Evolutionary conservation across 2,888 invertebrate species (phyloP).

Genomic region (Nowickia ferox): DNA sequence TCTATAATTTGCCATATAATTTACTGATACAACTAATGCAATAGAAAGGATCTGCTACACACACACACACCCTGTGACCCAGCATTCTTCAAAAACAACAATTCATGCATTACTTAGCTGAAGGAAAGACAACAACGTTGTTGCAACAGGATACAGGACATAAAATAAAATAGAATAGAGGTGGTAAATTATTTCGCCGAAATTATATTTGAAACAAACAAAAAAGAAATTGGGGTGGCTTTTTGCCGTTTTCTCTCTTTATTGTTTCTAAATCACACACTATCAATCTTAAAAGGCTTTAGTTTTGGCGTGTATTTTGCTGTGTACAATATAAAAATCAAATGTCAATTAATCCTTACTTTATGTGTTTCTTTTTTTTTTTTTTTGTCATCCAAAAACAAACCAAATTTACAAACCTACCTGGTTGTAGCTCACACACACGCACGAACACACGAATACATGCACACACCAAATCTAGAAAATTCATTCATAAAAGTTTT

Average conservation of each 20-base stretch:
- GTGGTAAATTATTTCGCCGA: slow-evolving; percentile 67
- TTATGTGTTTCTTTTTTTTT: slow-evolving; percentile 10
- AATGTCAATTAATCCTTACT: slow-evolving; percentile 70
- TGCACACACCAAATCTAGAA: background rate
- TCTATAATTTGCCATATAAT: slow-evolving; percentile 73
- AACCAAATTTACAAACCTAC: slow-evolving; percentile 65
- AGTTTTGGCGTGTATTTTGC: slow-evolving; percentile 26
- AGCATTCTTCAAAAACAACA: slow-evolving; percentile 60
- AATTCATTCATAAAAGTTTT: slow-evolving; percentile 62
- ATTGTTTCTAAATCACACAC: slow-evolving; percentile 52
- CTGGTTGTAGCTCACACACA: slow-evolving; percentile 35
- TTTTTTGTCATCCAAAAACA: background rate
- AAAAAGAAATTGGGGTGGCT: slow-evolving; percentile 54
- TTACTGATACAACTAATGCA: slow-evolving; percentile 61
- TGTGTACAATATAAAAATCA: slow-evolving; percentile 61
- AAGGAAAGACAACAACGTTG: slow-evolving; percentile 13
- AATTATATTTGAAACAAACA: slow-evolving; percentile 41
- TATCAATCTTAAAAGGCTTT: slow-evolving; percentile 69
- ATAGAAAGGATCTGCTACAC: slow-evolving; percentile 48
- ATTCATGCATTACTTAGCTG: slow-evolving; percentile 42
- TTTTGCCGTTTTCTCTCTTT: slow-evolving; percentile 5
- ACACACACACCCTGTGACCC: slow-evolving; percentile 71
- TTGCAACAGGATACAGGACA: slow-evolving; percentile 65
- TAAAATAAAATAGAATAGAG: slow-evolving; percentile 48
- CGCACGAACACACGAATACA: slow-evolving; percentile 11